Evolutionary conservation across 2,113 vertebrate genomes (phyloP).

Genomic region (Marmota flaviventris): DNA sequence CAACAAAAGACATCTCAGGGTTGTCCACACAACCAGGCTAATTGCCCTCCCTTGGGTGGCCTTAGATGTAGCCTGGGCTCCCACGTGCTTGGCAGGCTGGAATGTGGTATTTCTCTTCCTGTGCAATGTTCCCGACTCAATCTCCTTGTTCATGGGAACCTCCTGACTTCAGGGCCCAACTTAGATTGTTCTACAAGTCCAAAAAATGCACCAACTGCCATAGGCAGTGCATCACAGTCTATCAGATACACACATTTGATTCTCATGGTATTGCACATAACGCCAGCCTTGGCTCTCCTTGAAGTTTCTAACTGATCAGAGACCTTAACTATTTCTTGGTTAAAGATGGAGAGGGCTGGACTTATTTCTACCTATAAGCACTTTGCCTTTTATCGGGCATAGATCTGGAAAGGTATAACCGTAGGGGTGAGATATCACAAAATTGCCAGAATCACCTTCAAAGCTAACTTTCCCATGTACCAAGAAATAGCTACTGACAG

Average conservation of each 20-base stretch:
- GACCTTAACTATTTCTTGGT: not conserved
- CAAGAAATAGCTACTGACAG: not conserved
- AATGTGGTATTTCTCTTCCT: not conserved
- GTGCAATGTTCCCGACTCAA: no score
- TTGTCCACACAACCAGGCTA: not conserved
- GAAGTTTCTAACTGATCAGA: not conserved
- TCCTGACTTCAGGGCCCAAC: not conserved
- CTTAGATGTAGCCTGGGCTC: not conserved
- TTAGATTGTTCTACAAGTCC: not conserved
- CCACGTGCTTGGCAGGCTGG: rapidly evolving
- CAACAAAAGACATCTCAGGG: rapidly evolving
- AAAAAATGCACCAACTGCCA: no score
- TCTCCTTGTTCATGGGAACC: not conserved
- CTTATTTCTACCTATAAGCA: not conserved
- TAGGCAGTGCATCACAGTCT: rapidly evolving
- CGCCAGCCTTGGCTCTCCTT: not conserved
- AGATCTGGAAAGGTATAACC: not conserved
- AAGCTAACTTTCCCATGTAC: not conserved
- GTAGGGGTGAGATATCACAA: not conserved
- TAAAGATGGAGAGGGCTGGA: not conserved
- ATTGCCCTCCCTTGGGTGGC: not conserved
- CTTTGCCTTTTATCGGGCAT: not conserved
- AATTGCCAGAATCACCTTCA: not conserved
- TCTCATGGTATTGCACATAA: rapidly evolving
- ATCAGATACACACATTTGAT: rapidly evolving